Evolutionary conservation across 1,140 invertebrate species (phyloP).

Genomic region (Drosophila ercepeae): DNA sequence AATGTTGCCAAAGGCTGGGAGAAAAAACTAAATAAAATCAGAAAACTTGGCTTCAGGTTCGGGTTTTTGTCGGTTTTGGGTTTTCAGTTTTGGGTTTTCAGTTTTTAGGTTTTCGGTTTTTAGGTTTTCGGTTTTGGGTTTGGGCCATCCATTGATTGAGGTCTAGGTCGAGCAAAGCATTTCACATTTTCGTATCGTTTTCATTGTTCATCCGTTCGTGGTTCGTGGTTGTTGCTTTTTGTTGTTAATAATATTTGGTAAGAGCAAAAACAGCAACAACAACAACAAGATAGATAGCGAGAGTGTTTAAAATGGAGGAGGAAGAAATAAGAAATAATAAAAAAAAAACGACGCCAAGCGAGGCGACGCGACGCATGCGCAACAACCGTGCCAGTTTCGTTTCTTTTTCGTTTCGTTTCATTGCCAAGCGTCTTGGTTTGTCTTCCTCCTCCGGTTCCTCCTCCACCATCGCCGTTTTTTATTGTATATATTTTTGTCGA

Average conservation of each 20-base stretch:
- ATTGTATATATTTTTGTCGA: slow-evolving; percentile 54
- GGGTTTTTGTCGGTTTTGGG: too few species aligned
- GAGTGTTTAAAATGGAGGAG: slow-evolving; percentile 17
- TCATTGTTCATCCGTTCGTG: slow-evolving; percentile 66
- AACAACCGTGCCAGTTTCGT: slow-evolving; percentile 66
- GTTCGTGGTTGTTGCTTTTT: slow-evolving; percentile 20
- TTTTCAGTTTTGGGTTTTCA: slow-evolving; percentile 6
- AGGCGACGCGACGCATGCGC: slow-evolving; percentile 56
- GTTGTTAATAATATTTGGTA: slow-evolving; percentile 68
- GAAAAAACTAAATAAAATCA: slow-evolving; percentile 7
- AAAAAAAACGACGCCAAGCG: slow-evolving; percentile 8
- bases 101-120: slow-evolving; percentile 22
- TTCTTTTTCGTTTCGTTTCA: slow-evolving; percentile 48
- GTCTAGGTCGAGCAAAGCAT: slow-evolving; percentile 72
- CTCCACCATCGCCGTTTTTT: background rate
- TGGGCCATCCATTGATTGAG: slow-evolving; percentile 72
- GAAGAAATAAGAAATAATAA: background rate
- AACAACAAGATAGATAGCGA: slow-evolving; percentile 41
- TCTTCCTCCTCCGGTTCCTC: slow-evolving; percentile 9
- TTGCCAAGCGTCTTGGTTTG: slow-evolving; percentile 56
- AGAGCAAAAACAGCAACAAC: slow-evolving; percentile 13
- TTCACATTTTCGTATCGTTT: slow-evolving; percentile 81
- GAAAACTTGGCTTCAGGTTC: slow-evolving; percentile 6
- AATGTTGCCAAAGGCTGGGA: slow-evolving; percentile 63
- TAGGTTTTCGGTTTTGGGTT: slow-evolving; percentile 20